These are phyloP conservation scores for Schizotus pectinicornis DNA, from an alignment of 2,888 invertebrate genomes.

Conservation along the genomic window DNA sequence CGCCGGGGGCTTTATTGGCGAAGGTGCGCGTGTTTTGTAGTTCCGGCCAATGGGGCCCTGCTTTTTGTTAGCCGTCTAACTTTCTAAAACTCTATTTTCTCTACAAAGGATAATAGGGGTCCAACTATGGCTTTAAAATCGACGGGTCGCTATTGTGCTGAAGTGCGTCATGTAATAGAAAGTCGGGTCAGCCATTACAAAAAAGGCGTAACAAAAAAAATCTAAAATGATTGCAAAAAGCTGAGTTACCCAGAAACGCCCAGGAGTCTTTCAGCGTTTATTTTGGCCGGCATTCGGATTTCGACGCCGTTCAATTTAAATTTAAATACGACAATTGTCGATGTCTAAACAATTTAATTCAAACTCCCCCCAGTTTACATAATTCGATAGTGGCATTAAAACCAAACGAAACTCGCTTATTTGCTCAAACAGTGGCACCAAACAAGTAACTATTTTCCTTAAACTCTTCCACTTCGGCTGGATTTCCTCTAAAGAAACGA, in stretches of 20 bases:
- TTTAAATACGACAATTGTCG: no score
- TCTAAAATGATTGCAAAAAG: conserved; percentile 22
- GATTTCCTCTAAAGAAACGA: no score
- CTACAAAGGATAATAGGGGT: conserved; percentile 24
- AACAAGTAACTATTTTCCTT: no score
- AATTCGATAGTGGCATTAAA: no score
- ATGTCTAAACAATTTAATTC: no score
- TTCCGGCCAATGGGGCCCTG: conserved; percentile 4
- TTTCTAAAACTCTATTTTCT: conserved; percentile 10
- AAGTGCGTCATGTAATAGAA: conserved; percentile 36
- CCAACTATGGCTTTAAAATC: conserved; percentile 27
- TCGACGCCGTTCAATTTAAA: no score
- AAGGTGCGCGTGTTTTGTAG: conserved; percentile 19
- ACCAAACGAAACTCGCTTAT: no score
- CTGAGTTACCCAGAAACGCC: not conserved
- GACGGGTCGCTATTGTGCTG: conserved; percentile 31
- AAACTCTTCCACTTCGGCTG: no score
- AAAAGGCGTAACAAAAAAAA: conserved; percentile 45
- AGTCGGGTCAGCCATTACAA: conserved; percentile 43
- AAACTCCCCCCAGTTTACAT: no score
- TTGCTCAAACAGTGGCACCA: no score
- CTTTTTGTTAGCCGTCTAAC: conserved; percentile 13
- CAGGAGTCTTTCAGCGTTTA: not conserved
- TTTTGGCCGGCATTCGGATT: no score
- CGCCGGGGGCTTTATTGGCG: not conserved